Percentiles rank a stretch among this genome's conserved stretches.
Conservation (phyloP, 2,797 vertebrate species). For the Argentina silus region DNA sequence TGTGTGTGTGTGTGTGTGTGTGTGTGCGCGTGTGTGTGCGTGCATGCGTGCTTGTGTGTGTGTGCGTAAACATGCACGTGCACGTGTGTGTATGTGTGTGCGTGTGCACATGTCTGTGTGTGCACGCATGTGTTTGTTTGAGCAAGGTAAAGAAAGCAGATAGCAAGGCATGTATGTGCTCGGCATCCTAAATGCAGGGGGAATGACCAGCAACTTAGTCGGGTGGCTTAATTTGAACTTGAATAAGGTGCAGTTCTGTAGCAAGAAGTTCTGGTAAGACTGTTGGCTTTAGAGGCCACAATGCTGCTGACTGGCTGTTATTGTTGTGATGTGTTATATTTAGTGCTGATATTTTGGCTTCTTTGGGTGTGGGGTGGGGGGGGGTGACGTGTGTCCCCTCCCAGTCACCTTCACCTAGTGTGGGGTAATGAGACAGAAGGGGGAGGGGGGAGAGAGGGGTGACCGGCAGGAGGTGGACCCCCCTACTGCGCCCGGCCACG, state of each 20-base stretch:
- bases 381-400: neutral
- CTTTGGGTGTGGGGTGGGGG: constrained; percentile 3
- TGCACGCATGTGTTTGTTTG: neutral
- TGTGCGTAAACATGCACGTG: too few relatives aligned
- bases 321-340: neutral
- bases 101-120: neutral
- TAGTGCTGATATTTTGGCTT: constrained; percentile 16
- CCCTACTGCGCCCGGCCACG: constrained; percentile 32
- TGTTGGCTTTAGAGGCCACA: neutral
- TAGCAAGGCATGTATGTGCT: too few relatives aligned
- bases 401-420: constrained; percentile 30
- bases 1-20: neutral
- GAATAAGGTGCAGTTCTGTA: neutral
- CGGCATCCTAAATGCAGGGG: too few relatives aligned
- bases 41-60: neutral
- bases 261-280: neutral
- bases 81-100: neutral
- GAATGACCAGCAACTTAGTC: too few relatives aligned
- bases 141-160: neutral
- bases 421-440: constrained; percentile 33
- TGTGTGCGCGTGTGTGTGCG: neutral
- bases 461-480: constrained; percentile 27
- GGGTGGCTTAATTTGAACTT: neutral
- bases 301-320: neutral
- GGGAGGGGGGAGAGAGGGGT: constrained; percentile 26